phyloP scores from a whole-genome alignment of 2,888 invertebrate genomes.

The Teleogryllus oceanicus region DNA sequence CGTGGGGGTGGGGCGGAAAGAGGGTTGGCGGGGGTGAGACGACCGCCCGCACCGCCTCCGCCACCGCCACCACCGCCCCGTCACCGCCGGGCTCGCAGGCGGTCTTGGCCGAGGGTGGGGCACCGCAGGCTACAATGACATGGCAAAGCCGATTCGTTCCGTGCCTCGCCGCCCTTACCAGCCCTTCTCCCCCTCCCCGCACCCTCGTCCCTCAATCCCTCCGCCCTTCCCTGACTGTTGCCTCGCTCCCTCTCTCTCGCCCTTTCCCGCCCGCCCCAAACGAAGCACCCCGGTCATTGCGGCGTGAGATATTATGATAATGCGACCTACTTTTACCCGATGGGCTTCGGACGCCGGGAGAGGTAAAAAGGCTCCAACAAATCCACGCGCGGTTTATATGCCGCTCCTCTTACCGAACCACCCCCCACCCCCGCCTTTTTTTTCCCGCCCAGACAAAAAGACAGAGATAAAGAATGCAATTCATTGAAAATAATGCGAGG shows the following conservation, averaged over 20 bases:
- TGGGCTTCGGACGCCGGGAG: neutral
- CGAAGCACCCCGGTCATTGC: neutral
- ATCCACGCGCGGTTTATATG: neutral
- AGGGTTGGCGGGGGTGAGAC: neutral
- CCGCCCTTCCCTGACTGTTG: neutral
- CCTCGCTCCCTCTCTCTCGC: neutral
- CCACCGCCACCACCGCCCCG: too few species aligned
- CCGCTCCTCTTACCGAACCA: neutral
- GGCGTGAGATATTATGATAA: conserved; percentile 35
- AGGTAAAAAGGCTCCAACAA: neutral
- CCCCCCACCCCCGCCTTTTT: neutral
- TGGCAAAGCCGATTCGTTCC: conserved; percentile 30
- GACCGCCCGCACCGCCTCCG: neutral
- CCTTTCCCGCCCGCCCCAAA: conserved; percentile 1
- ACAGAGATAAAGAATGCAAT: conserved; percentile 19
- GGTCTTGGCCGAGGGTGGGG: neutral
- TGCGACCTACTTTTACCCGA: conserved; percentile 34
- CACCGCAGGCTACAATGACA: conserved; percentile 27
- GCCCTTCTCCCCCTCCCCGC: neutral
- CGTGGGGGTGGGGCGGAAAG: neutral
- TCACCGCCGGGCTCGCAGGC: too few species aligned
- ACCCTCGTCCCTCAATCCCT: neutral
- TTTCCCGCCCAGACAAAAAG: neutral
- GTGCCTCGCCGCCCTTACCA: neutral
- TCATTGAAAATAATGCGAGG: conserved; percentile 24